Evolutionary conservation across 2,888 invertebrate genomes (phyloP).

Genomic region (Agrotis exclamationis): DNA sequence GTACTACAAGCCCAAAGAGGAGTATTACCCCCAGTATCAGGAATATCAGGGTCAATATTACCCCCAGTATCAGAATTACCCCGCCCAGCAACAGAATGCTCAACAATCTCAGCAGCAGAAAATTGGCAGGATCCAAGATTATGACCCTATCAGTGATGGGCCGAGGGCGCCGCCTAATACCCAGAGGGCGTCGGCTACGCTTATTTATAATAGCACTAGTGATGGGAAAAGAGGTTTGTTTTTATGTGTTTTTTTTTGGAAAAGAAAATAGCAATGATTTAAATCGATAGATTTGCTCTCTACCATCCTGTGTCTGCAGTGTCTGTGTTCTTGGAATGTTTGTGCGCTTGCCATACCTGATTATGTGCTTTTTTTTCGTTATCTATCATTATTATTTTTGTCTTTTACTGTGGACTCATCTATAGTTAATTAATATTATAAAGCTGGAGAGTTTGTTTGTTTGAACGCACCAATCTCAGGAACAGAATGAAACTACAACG

Average conservation of each 20-base stretch:
- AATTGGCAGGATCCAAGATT: conserved; percentile 95
- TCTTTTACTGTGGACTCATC: no score
- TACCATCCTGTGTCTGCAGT: no score
- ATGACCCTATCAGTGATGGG: conserved; percentile 94
- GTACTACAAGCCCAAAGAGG: conserved; percentile 52
- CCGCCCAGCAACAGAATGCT: conserved; percentile 73
- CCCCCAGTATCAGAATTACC: conserved; percentile 67
- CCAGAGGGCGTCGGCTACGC: conserved; percentile 94
- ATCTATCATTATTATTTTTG: no score
- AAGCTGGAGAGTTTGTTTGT: no score
- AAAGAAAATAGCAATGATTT: not conserved
- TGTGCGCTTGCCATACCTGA: no score
- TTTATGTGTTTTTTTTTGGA: conserved; percentile 1
- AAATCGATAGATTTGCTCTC: not conserved
- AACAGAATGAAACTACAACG: no score
- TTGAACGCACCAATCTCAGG: no score
- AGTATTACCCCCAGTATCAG: conserved; percentile 71
- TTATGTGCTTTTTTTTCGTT: no score
- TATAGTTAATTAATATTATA: no score
- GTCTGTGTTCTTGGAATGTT: no score
- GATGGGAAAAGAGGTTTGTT: conserved; percentile 85
- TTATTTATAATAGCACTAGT: conserved; percentile 94
- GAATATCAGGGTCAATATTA: conserved; percentile 52
- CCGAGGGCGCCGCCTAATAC: conserved; percentile 94
- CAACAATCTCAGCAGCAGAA: conserved; percentile 74